Evolutionary conservation across 1,140 invertebrate species (phyloP), one percentile per base, ranked within the genome.

Genomic region (Ephestia elutella): DNA sequence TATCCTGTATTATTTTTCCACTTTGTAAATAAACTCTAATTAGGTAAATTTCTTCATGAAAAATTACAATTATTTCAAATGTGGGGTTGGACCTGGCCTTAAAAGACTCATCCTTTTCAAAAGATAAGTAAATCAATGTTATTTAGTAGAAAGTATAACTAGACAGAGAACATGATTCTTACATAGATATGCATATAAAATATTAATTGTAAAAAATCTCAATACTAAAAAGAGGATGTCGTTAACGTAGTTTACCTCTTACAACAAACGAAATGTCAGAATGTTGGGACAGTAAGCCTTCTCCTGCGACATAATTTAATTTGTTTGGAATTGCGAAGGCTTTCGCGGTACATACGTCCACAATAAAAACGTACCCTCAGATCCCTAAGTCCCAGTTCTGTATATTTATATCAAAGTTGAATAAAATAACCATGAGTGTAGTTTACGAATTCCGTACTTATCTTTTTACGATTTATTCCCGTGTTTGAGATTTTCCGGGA

Each of bases 301-400:
- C n/a, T 44, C 15, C 15, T 44, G 38, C 15, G 38, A 44, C 38
- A 44, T 44, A 44, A 44, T 35, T 35, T 35, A 5, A 35, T 44
- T 44, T 44, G 38, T 44, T 44, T 44, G 38, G 38, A 44, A 44
- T 44, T 44, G 38, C 38, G 13, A 44, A 44, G 38, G n/a, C 38
- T 44, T 44, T 44, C n/a, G 38, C n/a, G 38, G 13, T 44, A 44
- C 38, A 15, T 44, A 15, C 11, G 13, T 32, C 13, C 38, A 44
- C 38, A 44, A 44, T 44, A 44, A 44, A 38, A 44, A 44, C n/a
- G 15, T 44, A 15, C 38, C n/a, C 38, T n/a, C 15, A 44, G 7
- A n/a, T 44, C n/a, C 7, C n/a, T 44, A 1, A 4, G 32, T 1
- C 9, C n/a, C n/a, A n/a, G n/a, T 13, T 11, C 3, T 35, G 32